Evolutionary conservation across 2,888 invertebrate genomes (phyloP), one percentile per base, ranked within the genome.

Genomic region (Hyles lineata): DNA sequence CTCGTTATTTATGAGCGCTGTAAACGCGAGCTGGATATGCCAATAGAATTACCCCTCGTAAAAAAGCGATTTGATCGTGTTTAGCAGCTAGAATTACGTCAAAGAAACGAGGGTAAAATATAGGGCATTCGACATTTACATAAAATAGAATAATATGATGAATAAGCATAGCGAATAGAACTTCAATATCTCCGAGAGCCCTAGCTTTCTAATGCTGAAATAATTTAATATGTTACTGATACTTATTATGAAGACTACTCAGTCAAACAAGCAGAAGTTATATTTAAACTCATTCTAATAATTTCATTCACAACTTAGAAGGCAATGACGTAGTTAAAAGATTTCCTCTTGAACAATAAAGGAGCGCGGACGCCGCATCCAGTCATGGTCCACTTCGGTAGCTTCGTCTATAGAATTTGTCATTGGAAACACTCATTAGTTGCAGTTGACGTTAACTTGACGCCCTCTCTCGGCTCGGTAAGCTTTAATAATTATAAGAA

Each of bases 361-460:
- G 9, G 75, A 75, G 78, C 81, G 85, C 79, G 79, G 43, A 11
- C n/a, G 35, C 21, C 35, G 43, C 58, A 72, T 72, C 63, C 35
- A 72, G 63, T 55, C 35, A 63, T 67, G 58, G 58, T 67, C n/a
- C 78, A 77, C 76, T 74, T 78, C 58, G 69, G 63, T 73, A 70
- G 74, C 63, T 77, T 62, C 67, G 35, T 58, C 52, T 50, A 62
- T 59, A 59, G 25, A 63, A 73, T 73, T 73, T 74, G 72, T 75
- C 73, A 73, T 75, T 76, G 73, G 74, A 72, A 72, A 74, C 73
- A 73, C 73, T 93, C 92, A 93, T 94, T 94, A 92, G 92, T 90
- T 87, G 85, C 85, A 89, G 89, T 85, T 92, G 92, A 93, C 92
- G 91, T 92, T 89, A 92, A 93, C 92, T 92, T 91, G 92, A 93